phyloP scores from a whole-genome alignment of 2,797 vertebrate genomes.

The Eulemur coronatus region DNA sequence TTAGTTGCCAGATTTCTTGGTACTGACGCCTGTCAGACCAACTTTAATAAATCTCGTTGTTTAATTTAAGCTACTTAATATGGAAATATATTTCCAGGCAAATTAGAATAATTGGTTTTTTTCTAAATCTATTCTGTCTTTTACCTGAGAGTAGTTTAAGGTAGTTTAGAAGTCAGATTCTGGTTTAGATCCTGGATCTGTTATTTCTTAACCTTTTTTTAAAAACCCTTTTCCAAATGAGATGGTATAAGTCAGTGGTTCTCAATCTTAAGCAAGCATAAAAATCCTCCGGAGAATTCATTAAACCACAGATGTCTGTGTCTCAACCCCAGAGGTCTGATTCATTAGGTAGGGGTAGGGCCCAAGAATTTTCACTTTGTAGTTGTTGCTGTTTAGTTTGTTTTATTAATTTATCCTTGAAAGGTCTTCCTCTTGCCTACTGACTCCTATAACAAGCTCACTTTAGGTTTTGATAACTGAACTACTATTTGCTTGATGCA shows the following conservation, averaged over 20 bases:
- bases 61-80: not conserved
- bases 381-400: not conserved
- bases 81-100: not conserved
- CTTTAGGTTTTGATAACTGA: not conserved
- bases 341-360: not conserved
- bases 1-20: constrained; percentile 20
- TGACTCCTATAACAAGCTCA: not conserved
- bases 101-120: not conserved
- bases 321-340: not conserved
- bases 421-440: not conserved
- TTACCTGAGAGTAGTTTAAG: not conserved
- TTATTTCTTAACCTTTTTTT: not conserved
- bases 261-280: not conserved
- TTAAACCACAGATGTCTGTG: not conserved
- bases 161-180: not conserved
- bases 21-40: not conserved
- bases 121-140: not conserved
- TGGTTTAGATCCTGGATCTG: not conserved
- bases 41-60: not conserved
- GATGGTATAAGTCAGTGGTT: not conserved
- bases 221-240: not conserved
- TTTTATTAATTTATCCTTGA: not conserved
- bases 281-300: not conserved
- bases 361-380: constrained; percentile 25
- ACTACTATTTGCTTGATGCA: not conserved